Evolutionary conservation across 2,888 invertebrate genomes (phyloP), one percentile per base, ranked within the genome.

Genomic region (Agriopis aurantiaria): DNA sequence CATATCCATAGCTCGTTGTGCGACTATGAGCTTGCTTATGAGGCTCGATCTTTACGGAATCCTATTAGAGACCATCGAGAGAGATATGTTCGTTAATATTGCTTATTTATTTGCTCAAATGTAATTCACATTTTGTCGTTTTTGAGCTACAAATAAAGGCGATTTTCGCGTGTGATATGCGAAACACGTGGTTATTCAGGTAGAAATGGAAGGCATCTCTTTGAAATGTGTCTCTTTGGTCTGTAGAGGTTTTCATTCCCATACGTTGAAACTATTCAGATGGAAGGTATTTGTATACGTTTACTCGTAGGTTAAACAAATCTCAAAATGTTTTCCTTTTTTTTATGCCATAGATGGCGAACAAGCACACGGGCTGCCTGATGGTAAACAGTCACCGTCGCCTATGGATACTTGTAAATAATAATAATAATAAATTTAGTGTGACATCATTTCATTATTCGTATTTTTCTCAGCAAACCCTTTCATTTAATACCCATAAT

Each of bases 1-100:
- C 17, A 0, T 23, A 0, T 23, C 17, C 17, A 23, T 23, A 23
- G 17, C 17, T 23, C 17, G 17, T 23, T 23, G 17, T 23, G 17
- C 17, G 17, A 23, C 17, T 23, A 23, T 2, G 17, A 23, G 17
- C 17, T 23, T 23, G 17, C 17, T 23, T 23, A 23, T 23, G 17
- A 23, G 17, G 71, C 76, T 73, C 72, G 76, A 77, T 68, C 69
- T 62, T 69, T 60, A 74, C 74, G 73, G 77, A 80, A 80, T 78
- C 76, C 78, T 77, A 81, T 82, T 77, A 65, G 74, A 67, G 69
- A 74, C 73, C 73, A 79, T 79, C 76, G 75, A 56, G 46, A 46
- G 64, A 63, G 65, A 61, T 68, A 71, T 33, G 33, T 33, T 23
- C 73, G 73, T 74, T 75, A 74, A 74, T 79, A 78, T 74, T 65